A percentile compares a stretch with the other conserved stretches of the same genome.
Conservation (phyloP, 2,797 vertebrate species). For the Macrochelys suwanniensis region DNA sequence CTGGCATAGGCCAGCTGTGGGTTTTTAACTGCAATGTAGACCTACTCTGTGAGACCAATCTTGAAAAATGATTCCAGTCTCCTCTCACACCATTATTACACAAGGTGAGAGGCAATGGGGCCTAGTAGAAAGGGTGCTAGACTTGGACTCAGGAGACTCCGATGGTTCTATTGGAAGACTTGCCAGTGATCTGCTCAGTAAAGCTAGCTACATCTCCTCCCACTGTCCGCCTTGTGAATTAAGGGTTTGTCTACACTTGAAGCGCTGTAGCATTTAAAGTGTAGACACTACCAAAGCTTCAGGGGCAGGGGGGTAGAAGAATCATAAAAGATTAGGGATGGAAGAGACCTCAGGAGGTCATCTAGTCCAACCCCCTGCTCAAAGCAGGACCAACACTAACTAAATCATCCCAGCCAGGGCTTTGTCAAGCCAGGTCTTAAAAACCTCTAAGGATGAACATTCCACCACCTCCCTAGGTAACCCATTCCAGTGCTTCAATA, state of each 20-base stretch:
- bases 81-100: background rate
- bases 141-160: background rate
- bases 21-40: background rate
- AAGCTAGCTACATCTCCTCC: background rate
- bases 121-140: background rate
- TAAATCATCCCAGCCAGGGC: too few species aligned
- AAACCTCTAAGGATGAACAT: too few species aligned
- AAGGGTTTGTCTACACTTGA: background rate
- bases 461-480: too few species aligned
- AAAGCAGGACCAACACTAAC: too few species aligned
- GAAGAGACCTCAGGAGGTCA: too few species aligned
- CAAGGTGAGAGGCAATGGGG: background rate
- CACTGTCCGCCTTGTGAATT: background rate
- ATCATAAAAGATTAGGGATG: too few species aligned
- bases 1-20: too few species aligned
- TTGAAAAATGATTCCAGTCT: too few species aligned
- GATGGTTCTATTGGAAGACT: background rate
- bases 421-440: too few species aligned
- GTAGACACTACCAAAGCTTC: background rate
- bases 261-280: background rate
- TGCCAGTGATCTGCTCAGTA: background rate
- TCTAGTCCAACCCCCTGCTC: too few species aligned
- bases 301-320: too few species aligned
- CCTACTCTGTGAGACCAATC: background rate
- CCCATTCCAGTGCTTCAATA: too few species aligned